These are phyloP conservation scores for Nomada flava DNA, from an alignment of 2,888 invertebrate species.

Conservation along the genomic window DNA sequence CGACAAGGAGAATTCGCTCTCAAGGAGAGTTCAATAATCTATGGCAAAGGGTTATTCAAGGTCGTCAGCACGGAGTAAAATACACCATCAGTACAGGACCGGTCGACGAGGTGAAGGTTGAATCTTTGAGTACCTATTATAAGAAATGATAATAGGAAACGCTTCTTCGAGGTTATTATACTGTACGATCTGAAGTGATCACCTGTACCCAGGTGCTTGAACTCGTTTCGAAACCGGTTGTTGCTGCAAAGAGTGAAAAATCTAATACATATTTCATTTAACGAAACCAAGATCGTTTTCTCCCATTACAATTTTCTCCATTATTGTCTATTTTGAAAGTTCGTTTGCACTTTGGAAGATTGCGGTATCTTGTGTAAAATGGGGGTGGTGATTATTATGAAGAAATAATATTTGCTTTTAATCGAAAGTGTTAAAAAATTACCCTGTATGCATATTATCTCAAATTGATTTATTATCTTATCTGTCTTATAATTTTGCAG, in stretches of 20 bases:
- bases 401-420: no score
- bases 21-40: conserved; percentile 19
- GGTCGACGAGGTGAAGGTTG: conserved; percentile 19
- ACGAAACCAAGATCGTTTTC: not conserved
- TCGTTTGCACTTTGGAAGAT: not conserved
- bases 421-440: no score
- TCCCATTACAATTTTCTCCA: not conserved
- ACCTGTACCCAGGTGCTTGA: not conserved
- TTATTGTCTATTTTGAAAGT: not conserved
- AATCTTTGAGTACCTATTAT: not conserved
- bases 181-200: not conserved
- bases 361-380: no score
- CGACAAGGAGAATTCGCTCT: conserved; percentile 5
- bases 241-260: not conserved
- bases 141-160: conserved; percentile 17
- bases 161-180: not conserved
- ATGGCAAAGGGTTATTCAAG: conserved; percentile 19
- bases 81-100: not conserved
- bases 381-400: no score
- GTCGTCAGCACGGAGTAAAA: not conserved
- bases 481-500: no score
- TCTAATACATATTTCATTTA: not conserved
- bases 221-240: conserved; percentile 17
- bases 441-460: no score
- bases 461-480: no score